Base-by-base conservation (phyloP, 2,797 vertebrate species). In the Bovichtus diacanthus region DNA sequence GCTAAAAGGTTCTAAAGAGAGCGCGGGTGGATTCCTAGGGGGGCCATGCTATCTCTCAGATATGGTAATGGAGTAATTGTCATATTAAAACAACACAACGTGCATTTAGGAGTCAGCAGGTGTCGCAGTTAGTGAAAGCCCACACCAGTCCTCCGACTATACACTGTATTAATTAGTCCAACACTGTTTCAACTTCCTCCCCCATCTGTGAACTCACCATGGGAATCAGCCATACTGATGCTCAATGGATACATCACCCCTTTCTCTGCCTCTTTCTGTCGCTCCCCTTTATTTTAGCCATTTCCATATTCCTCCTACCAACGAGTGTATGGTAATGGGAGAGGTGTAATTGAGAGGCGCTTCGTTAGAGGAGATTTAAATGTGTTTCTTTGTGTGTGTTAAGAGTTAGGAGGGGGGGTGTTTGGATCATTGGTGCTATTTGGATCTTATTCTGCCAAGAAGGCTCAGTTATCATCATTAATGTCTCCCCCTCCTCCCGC, bases 31-130 rank as follows among this genome's bases (percentile, higher is more conserved):
- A 94, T 91, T 93, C 92, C 93, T 91, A 83, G 83, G 92, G 88
- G 92, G 92, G 90, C 67, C 78, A 39, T 82, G 85, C 87, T 82
- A 91, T 92, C 92, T 92, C 92, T 95, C 92, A 93, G 93, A 94
- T 95, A 94, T 95, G 93, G 86, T 94, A 94, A 95, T 95, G 91
- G 77, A 29, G 83, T 94, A 94, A 94, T 95, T 94, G 94, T 93
- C 92, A 92, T 94, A 94, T 95, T 94, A 94, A 93, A 95, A 95
- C 93, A 94, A 93, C 92, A 94, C 90, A 92, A 89, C 76, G 90
- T 92, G 90, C 89, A 81, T 95, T 94, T 93, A 93, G 91, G 92
- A 95, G 94, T 93, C 93, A 94, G 94, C 93, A 94, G 93, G 93
- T 94, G 94, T 93, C 93, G 93, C 87, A 86, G 90, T 91, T 86